Evolutionary conservation across 2,113 vertebrate genomes (phyloP).

Genomic region (Ceyx cyanopectus): DNA sequence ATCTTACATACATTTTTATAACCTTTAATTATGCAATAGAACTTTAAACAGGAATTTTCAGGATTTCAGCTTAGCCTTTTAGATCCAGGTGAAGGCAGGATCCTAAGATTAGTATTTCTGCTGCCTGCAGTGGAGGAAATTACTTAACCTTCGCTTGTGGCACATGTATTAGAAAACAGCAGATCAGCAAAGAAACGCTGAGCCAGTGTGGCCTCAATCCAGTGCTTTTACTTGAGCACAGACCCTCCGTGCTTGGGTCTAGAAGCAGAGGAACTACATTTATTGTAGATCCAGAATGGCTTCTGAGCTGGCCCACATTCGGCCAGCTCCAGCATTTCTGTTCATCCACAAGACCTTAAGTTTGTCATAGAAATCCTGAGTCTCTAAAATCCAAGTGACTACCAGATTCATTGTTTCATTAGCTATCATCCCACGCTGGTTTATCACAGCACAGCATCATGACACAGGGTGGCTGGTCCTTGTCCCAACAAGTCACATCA

Average conservation of each 20-base stretch:
- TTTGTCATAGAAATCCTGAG: too few species aligned
- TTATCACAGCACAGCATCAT: too few species aligned
- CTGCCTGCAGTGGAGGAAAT: neutral
- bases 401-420: too few species aligned
- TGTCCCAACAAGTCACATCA: neutral
- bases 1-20: neutral
- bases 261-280: neutral
- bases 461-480: neutral
- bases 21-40: neutral
- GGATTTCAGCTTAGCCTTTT: neutral
- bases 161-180: neutral
- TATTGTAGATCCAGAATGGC: neutral
- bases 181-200: neutral
- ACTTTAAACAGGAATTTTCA: neutral
- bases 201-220: neutral
- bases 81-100: accelerated
- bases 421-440: too few species aligned
- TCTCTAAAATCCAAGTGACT: too few species aligned
- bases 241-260: neutral
- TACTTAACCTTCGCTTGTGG: neutral
- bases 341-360: too few species aligned
- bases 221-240: neutral
- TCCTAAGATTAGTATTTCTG: neutral
- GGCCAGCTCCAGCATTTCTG: too few species aligned
- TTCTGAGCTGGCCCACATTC: neutral